Percentiles rank a stretch among this genome's conserved stretches.
These are phyloP conservation scores for Mythimna vitellina DNA, from an alignment of 2,888 invertebrate species.

Conservation along the genomic window DNA sequence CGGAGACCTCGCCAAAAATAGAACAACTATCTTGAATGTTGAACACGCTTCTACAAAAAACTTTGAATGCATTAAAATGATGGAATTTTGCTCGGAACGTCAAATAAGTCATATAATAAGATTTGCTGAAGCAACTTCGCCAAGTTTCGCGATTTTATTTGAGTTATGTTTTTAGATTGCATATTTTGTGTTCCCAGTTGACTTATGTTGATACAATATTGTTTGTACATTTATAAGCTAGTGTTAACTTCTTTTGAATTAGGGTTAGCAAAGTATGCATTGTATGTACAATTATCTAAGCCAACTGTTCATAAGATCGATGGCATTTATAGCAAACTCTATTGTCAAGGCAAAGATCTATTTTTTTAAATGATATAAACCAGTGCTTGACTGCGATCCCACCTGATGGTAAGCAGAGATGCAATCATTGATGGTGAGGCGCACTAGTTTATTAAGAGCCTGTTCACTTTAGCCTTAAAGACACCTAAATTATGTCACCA, in stretches of 20 bases:
- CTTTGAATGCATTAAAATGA: conserved; percentile 32
- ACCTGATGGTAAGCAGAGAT: too few species aligned
- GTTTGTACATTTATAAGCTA: conserved; percentile 1
- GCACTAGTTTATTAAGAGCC: too few species aligned
- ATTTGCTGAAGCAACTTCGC: conserved; percentile 16
- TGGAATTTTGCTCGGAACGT: conserved; percentile 35
- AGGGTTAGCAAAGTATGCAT: background rate
- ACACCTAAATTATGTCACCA: too few species aligned
- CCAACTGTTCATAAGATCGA: too few species aligned
- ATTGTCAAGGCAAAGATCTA: too few species aligned
- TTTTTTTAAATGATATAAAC: too few species aligned
- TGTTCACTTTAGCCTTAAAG: too few species aligned
- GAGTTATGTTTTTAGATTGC: conserved; percentile 27
- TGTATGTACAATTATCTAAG: too few species aligned
- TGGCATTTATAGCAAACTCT: too few species aligned
- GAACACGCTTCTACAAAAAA: conserved; percentile 11
- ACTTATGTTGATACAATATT: background rate
- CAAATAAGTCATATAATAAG: conserved; percentile 40
- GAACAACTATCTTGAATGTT: conserved; percentile 5
- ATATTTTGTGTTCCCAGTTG: conserved; percentile 30
- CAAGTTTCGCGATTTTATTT: conserved; percentile 45
- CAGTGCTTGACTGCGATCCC: too few species aligned
- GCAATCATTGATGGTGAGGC: too few species aligned
- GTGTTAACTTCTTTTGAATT: background rate
- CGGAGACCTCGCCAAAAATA: background rate